These are phyloP conservation scores for Diploptera punctata DNA, from an alignment of 2,888 invertebrate genomes.

Conservation along the genomic window DNA sequence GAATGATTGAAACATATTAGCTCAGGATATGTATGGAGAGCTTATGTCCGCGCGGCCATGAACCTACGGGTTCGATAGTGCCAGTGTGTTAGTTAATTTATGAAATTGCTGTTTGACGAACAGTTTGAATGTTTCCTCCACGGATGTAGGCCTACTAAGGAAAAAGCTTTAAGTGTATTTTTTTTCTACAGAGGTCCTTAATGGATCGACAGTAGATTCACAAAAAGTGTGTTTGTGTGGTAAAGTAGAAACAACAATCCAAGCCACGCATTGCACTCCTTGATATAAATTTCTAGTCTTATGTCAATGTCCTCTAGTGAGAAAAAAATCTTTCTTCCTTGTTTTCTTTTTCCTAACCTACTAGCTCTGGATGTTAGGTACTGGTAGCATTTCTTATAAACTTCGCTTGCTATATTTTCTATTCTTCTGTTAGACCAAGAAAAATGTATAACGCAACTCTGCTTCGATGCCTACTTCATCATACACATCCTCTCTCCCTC, in stretches of 20 bases:
- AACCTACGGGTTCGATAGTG: no score
- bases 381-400: constrained; percentile 12
- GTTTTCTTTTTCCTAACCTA: neutral
- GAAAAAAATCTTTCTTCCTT: neutral
- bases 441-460: constrained; percentile 3
- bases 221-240: neutral
- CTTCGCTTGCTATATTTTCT: constrained; percentile 6
- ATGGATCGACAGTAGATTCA: neutral
- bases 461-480: constrained; percentile 18
- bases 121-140: no score
- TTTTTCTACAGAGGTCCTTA: neutral
- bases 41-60: no score
- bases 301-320: constrained; percentile 36
- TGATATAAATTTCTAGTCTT: constrained; percentile 35
- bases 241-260: neutral
- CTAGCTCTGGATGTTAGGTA: neutral
- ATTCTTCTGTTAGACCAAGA: constrained; percentile 27
- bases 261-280: neutral
- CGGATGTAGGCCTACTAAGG: neutral
- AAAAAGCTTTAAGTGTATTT: neutral
- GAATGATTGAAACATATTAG: no score
- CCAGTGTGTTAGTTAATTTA: no score
- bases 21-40: no score
- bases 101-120: no score
- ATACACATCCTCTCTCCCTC: constrained; percentile 12